Conservation (phyloP, 2,888 invertebrate genomes). For the Clanis bilineata region DNA sequence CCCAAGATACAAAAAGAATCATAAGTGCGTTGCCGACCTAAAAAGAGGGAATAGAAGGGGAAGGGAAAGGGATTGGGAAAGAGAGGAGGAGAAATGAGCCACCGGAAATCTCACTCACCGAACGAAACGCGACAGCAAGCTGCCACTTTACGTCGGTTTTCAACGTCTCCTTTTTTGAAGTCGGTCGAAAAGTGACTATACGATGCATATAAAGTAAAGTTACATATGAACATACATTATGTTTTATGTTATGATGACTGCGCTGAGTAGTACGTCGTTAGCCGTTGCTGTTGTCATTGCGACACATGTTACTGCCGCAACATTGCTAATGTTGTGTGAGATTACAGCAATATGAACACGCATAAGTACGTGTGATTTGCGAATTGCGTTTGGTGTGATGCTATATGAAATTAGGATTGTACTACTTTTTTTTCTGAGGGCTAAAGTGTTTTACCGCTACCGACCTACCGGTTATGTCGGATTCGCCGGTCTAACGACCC, state of each 20-base stretch:
- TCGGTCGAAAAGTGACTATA: neutral
- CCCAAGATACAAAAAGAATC: no score
- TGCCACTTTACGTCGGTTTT: no score
- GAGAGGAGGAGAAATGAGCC: no score
- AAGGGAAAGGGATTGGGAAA: no score
- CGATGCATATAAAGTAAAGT: neutral
- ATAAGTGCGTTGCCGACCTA: no score
- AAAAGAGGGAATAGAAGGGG: no score
- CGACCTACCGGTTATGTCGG: no score
- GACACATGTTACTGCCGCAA: conserved; percentile 34
- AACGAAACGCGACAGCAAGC: no score
- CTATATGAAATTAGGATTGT: neutral
- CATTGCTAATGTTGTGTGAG: conserved; percentile 29
- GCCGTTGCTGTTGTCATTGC: conserved; percentile 43
- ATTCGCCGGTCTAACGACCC: no score
- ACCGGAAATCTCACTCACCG: no score
- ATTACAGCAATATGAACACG: conserved; percentile 22
- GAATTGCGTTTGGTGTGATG: neutral
- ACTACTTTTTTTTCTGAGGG: neutral
- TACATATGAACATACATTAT: neutral
- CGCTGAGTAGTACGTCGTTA: conserved; percentile 30
- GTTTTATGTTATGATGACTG: conserved; percentile 25
- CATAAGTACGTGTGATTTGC: neutral
- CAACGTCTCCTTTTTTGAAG: no score
- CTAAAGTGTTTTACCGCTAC: no score